Percentiles rank a stretch among this genome's conserved stretches.
Evolutionary conservation across 2,113 vertebrate species (phyloP).

Genomic region (Dipodomys ordii): DNA sequence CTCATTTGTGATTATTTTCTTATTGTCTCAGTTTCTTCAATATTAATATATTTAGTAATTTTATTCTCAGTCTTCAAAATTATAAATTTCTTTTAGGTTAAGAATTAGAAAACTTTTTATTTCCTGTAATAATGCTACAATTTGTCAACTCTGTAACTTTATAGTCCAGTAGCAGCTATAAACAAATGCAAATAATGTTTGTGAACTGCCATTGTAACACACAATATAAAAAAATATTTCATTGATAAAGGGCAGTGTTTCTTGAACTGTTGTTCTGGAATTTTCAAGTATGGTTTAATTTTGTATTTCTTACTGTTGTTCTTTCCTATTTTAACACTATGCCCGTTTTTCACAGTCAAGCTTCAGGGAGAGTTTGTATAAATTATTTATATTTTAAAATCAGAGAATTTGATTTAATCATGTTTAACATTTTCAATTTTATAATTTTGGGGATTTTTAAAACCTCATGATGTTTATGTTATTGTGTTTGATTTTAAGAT

Average conservation of each 20-base stretch:
- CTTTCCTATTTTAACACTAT: background rate
- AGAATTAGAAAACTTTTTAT: background rate
- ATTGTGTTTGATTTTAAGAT: background rate
- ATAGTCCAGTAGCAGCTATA: background rate
- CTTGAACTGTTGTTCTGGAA: background rate
- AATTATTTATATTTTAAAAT: background rate
- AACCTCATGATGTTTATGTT: too few relatives aligned
- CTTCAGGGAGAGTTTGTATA: background rate
- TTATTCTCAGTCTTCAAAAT: background rate
- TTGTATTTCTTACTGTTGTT: background rate
- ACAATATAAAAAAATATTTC: too few relatives aligned
- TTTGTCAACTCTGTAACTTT: background rate
- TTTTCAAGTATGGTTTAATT: background rate
- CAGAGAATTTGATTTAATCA: too few relatives aligned
- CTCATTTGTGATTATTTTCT: background rate
- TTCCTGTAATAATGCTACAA: background rate
- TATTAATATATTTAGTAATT: background rate
- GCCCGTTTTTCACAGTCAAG: background rate
- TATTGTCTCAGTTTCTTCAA: background rate
- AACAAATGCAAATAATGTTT: background rate
- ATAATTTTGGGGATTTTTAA: too few relatives aligned
- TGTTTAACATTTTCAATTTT: background rate
- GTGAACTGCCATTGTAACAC: background rate
- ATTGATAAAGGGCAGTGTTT: background rate
- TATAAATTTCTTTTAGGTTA: background rate